Evolutionary conservation across 2,888 invertebrate genomes (phyloP), one percentile per base, ranked within the genome.

Genomic region (Stratiomys singularior): DNA sequence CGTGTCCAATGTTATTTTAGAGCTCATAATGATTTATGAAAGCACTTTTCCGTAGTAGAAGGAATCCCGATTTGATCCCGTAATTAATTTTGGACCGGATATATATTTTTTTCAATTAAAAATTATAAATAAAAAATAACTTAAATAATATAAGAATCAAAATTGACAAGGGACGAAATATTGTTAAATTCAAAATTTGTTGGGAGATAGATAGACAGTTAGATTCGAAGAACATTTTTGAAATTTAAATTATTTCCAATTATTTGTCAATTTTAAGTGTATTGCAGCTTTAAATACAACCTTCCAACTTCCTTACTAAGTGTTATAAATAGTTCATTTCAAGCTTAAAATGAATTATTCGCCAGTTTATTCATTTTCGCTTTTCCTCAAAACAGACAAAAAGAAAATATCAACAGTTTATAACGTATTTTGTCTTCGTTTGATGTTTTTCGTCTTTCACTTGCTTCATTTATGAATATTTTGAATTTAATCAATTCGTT

Each of bases 151-250:
- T 37, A 37, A 18, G 58, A 18, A 23, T 25, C 3, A 60, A 60
- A 37, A 66, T 37, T 66, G 13, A n/a, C n/a, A n/a, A n/a, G 28
- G 64, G 64, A 64, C 27, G 30, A 64, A 27, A 64, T 23, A n/a
- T n/a, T n/a, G n/a, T n/a, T n/a, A n/a, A 37, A 66, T 66, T 66
- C n/a, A 66, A 37, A 66, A 27, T 37, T n/a, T 56, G 25, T 46
- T 30, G 72, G 63, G 18, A 46, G 44, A 63, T 44, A 72, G 78
- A 52, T 64, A 77, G 46, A 72, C 77, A 77, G 77, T 66, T 72
- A 67, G 74, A 77, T 58, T 25, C 18, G 44, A 52, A 52, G 52
- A n/a, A 52, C 52, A 18, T n/a, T 9, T 52, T 52, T 13, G 4
- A 52, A 52, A 3, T n/a, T 52, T 13, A 4, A 52, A n/a, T n/a